Evolutionary conservation across 2,888 invertebrate genomes (phyloP).

Genomic region (Eurytoma californica): DNA sequence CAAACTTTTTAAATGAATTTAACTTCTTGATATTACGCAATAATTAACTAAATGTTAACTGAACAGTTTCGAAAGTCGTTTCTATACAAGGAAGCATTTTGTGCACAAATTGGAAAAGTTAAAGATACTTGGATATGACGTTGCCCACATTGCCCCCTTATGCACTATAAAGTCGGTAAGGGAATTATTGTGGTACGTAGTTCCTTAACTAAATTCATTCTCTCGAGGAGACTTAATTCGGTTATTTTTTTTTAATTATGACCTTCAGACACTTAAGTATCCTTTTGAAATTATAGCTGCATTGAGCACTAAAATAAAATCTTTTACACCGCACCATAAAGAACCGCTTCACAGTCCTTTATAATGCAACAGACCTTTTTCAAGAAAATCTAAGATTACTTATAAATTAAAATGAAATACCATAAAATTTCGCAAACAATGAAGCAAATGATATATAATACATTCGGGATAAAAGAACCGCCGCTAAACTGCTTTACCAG

Average conservation of each 20-base stretch:
- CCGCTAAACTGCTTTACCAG: too few species aligned
- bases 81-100: background rate
- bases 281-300: too few species aligned
- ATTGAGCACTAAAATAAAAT: too few species aligned
- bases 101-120: conserved; percentile 24
- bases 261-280: background rate
- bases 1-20: too few species aligned
- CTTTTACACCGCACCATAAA: too few species aligned
- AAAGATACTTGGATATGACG: conserved; percentile 11
- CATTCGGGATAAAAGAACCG: too few species aligned
- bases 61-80: background rate
- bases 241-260: conserved; percentile 33
- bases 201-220: conserved; percentile 4
- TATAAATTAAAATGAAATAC: too few species aligned
- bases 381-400: too few species aligned
- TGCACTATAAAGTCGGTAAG: conserved; percentile 11
- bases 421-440: too few species aligned
- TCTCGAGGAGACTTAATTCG: background rate
- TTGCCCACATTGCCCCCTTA: conserved; percentile 20
- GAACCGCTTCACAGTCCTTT: too few species aligned
- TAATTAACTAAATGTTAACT: background rate
- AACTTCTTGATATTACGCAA: too few species aligned
- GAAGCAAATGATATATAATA: too few species aligned
- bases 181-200: conserved; percentile 25
- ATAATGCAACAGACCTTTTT: background rate